Evolutionary conservation across 2,888 invertebrate genomes (phyloP).

Genomic region (Quadroppia sp.): DNA sequence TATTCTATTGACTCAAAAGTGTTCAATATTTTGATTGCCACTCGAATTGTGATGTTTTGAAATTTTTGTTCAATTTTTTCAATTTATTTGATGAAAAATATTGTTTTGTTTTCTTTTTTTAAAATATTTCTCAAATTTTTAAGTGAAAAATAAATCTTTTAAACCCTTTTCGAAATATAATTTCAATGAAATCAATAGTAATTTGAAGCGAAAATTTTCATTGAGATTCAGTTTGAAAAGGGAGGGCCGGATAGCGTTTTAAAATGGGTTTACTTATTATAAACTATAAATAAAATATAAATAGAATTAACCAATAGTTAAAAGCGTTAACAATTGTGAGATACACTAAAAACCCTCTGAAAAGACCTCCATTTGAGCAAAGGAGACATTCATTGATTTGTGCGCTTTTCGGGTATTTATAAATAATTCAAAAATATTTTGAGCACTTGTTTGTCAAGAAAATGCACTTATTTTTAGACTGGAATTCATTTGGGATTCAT

Average conservation of each 20-base stretch:
- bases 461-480: slow-evolving; percentile 1
- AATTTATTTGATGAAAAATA: neutral
- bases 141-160: neutral
- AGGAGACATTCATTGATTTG: neutral
- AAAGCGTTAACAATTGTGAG: neutral
- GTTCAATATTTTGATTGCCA: too few relatives aligned
- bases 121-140: neutral
- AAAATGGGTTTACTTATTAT: too few relatives aligned
- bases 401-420: neutral
- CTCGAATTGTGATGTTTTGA: too few relatives aligned
- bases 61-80: too few relatives aligned
- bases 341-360: neutral
- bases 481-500: slow-evolving; percentile 2
- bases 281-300: too few relatives aligned
- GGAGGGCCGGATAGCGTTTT: too few relatives aligned
- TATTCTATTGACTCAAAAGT: neutral
- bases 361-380: neutral
- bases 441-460: neutral
- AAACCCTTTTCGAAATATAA: neutral
- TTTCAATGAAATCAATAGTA: neutral
- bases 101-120: neutral
- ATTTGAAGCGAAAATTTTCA: neutral
- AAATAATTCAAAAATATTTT: slow-evolving; percentile 16
- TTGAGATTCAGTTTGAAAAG: too few relatives aligned
- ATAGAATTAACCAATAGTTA: neutral